Evolutionary conservation across 2,888 invertebrate genomes (phyloP).

Genomic region (Ametastegia equiseti): DNA sequence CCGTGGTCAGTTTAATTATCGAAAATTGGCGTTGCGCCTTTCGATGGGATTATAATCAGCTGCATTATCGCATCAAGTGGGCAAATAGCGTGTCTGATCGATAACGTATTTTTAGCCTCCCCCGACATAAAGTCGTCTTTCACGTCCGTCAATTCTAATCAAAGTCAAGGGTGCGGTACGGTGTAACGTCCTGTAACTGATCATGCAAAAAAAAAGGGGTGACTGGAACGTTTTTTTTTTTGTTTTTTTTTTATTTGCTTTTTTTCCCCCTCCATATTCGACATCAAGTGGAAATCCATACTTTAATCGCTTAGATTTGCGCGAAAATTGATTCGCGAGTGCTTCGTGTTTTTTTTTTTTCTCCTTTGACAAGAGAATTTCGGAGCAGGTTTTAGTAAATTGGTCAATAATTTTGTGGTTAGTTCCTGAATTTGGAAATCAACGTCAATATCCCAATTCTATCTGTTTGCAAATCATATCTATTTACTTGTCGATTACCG

Average conservation of each 20-base stretch:
- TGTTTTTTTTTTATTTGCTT: too few species aligned
- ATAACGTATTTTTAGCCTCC: slow-evolving; percentile 20
- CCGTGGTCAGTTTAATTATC: slow-evolving; percentile 11
- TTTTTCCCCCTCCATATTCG: too few species aligned
- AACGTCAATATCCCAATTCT: neutral
- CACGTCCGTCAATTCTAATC: neutral
- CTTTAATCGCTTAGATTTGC: neutral
- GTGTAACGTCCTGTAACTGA: slow-evolving; percentile 7
- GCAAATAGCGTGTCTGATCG: neutral
- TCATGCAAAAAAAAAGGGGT: neutral
- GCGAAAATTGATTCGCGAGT: neutral
- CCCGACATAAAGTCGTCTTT: neutral
- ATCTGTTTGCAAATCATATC: slow-evolving; percentile 11
- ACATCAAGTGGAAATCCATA: neutral
- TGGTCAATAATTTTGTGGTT: neutral
- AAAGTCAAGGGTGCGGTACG: neutral
- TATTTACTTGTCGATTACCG: slow-evolving; percentile 22
- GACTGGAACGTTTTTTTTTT: neutral
- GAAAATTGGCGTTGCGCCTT: slow-evolving; percentile 9
- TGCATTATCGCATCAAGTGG: slow-evolving; percentile 3
- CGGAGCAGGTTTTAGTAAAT: neutral
- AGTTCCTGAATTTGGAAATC: neutral
- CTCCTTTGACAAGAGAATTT: neutral
- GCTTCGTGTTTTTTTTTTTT: neutral
- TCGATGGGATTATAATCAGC: slow-evolving; percentile 18